Evolutionary conservation across 1,140 invertebrate species (phyloP).

Genomic region (Lasaia peninsularis): DNA sequence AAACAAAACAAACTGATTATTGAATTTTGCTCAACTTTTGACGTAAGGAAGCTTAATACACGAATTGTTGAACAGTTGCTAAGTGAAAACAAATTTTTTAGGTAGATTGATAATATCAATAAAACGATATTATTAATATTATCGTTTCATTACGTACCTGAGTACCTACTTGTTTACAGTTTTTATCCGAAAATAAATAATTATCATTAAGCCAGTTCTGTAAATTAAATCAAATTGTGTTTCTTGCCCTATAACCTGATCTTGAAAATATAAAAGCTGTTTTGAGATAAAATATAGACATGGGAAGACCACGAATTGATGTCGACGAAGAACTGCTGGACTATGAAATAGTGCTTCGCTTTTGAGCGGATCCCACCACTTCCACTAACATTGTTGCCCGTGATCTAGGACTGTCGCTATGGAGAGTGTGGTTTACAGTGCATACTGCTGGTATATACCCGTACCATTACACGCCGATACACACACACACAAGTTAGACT

Average conservation of each 20-base stretch:
- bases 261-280: neutral
- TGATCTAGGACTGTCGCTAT: constrained; percentile 24
- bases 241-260: too few species aligned
- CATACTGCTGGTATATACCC: constrained; percentile 24
- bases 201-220: neutral
- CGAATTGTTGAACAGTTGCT: neutral
- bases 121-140: too few species aligned
- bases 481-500: constrained; percentile 15
- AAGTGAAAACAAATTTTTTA: neutral
- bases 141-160: neutral
- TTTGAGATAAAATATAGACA: constrained; percentile 23
- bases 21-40: neutral
- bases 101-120: too few species aligned
- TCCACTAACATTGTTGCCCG: constrained; percentile 25
- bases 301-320: constrained; percentile 24
- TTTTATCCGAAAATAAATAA: constrained; percentile 1
- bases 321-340: constrained; percentile 23
- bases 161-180: neutral
- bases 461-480: constrained; percentile 27
- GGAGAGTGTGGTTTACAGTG: constrained; percentile 26
- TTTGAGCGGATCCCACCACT: constrained; percentile 19
- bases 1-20: neutral
- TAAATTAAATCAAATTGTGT: neutral
- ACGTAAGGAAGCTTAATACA: neutral
- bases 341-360: constrained; percentile 19